Conservation (phyloP, 2,113 vertebrate species). For the Lycaon pictus region DNA sequence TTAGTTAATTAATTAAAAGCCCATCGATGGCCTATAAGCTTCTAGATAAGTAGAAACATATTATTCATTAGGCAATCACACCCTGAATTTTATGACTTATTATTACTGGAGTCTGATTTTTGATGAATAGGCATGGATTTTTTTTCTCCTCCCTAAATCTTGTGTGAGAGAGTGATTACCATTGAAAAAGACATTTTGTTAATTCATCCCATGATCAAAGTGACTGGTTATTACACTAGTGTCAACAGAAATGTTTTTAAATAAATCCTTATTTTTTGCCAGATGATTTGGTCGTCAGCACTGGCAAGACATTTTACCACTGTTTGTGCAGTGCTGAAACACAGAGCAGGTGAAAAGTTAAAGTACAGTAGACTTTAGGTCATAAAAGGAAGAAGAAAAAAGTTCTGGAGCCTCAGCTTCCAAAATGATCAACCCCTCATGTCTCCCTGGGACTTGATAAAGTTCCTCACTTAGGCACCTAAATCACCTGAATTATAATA, state of each 20-base stretch:
- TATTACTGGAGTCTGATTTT: slow-evolving; percentile 15
- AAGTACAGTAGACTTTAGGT: not conserved
- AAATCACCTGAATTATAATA: not conserved
- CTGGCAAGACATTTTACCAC: not conserved
- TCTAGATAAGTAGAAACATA: not conserved
- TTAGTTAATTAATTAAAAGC: not conserved
- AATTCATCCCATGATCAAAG: not conserved
- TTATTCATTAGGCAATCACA: not conserved
- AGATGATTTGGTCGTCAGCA: not conserved
- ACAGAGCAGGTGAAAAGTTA: not conserved
- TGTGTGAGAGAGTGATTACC: not conserved
- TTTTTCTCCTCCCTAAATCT: not conserved
- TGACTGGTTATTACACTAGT: not conserved
- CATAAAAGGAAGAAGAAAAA: not conserved
- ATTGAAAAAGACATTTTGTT: not conserved
- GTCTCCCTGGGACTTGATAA: not conserved
- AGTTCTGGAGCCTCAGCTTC: not conserved
- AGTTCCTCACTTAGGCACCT: not conserved
- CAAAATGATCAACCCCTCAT: not conserved
- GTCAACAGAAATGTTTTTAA: not conserved
- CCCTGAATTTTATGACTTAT: not conserved
- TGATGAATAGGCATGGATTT: not conserved
- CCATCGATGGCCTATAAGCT: not conserved
- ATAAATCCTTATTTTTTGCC: not conserved
- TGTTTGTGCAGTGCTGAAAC: not conserved